Base-by-base conservation (phyloP, 2,888 invertebrate genomes). In the Sphinx pinastri region DNA sequence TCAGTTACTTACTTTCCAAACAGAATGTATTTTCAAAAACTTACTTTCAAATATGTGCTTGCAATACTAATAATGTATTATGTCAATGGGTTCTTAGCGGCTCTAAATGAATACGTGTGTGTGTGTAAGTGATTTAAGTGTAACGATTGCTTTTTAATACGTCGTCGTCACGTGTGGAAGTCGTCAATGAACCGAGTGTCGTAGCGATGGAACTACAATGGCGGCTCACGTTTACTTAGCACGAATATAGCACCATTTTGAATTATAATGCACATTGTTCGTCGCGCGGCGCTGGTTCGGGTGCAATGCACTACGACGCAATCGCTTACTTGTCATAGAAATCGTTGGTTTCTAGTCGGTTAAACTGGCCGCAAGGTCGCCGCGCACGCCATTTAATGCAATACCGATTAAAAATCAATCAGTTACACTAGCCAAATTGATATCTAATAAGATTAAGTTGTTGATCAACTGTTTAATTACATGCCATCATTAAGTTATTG, bases 231-330 rank as follows among this genome's bases (percentile, higher is more conserved):
- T 89, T 90, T 87, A 86, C 87, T 84, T 81, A 84, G 92, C 88
- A 84, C 92, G 91, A 92, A 92, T 92, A 92, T 91, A 90, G 88
- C 89, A 88, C 88, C 89, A 88, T 87, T 88, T 91, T 88, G 91
- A 92, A 93, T 93, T 89, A 91, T 91, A 94, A 93, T 93, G 92
- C 87, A 91, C 89, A 93, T 93, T 93, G 93, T 93, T 92, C 87
- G 82, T 84, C 84, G 85, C 84, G 78, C 81, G 82, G 84, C 84
- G 85, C 84, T 85, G 86, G 82, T 83, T 85, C 75, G 89, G 87
- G 93, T 92, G 93, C 93, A 93, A 90, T 91, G 94, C 90, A 92
- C 93, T 89, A 82, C 87, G 84, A 79, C 88, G 90, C 88, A 89
- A 91, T 88, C 84, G 76, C 81, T 83, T 84, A 84, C 87, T 88